phyloP scores from a whole-genome alignment of 2,797 vertebrate species.

The Bradypodion ventrale region DNA sequence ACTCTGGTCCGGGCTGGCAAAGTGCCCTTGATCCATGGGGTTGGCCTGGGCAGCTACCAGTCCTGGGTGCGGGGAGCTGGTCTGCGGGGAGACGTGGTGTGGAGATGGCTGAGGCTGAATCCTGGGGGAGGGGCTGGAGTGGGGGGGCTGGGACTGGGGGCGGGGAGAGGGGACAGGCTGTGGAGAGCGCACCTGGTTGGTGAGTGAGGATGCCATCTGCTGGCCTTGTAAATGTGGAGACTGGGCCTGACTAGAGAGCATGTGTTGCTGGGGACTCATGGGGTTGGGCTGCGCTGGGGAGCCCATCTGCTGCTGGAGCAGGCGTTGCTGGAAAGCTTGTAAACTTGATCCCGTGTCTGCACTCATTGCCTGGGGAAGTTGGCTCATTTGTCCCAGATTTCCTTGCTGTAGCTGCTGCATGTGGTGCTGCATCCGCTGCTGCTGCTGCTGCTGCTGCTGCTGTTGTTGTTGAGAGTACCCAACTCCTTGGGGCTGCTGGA shows the following conservation, averaged over 20 bases:
- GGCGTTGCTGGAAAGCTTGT: conserved; percentile 89
- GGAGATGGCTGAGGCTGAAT: conserved; percentile 96
- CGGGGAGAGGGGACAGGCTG: conserved; percentile 92
- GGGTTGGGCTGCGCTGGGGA: conserved; percentile 89
- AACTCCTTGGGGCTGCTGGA: conserved; percentile 84
- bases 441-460: conserved; percentile 80
- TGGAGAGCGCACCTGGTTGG: conserved; percentile 95
- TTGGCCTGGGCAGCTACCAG: conserved; percentile 90
- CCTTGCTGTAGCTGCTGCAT: conserved; percentile 85
- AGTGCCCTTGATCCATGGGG: conserved; percentile 93
- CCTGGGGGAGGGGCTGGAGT: conserved; percentile 96
- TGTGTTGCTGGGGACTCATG: conserved; percentile 91
- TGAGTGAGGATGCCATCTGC: conserved; percentile 86
- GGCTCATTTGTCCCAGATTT: conserved; percentile 84
- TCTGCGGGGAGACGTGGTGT: conserved; percentile 95
- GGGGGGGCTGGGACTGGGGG: conserved; percentile 95
- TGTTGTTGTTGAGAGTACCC: conserved; percentile 80
- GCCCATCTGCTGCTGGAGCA: conserved; percentile 90
- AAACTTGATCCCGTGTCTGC: conserved; percentile 77
- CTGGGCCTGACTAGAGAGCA: conserved; percentile 84
- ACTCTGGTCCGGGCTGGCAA: conserved; percentile 89
- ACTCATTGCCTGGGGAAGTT: conserved; percentile 82
- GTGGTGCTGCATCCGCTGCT: conserved; percentile 84
- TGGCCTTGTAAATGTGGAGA: conserved; percentile 93
- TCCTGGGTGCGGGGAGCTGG: conserved; percentile 92